Percentiles rank a stretch among this genome's conserved stretches.
phyloP scores from a whole-genome alignment of 2,888 invertebrate genomes.

The Cenopis cana region DNA sequence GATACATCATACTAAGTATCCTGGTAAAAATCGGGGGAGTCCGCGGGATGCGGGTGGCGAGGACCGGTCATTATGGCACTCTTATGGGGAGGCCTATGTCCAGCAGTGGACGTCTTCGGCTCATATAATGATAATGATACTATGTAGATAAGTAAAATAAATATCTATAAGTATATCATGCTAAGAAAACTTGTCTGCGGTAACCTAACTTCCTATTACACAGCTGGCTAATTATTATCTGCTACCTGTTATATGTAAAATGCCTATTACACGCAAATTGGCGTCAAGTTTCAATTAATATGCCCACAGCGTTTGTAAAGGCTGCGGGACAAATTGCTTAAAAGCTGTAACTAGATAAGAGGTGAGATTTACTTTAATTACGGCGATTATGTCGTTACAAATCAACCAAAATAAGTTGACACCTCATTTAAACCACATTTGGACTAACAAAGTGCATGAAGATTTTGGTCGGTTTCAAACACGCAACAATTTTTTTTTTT shows the following conservation, averaged over 20 bases:
- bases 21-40: too few relatives aligned
- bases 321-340: slow-evolving; percentile 56
- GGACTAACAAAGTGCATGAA: neutral
- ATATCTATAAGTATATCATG: neutral
- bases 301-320: slow-evolving; percentile 44
- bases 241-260: slow-evolving; percentile 43
- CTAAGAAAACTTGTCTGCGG: neutral
- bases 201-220: slow-evolving; percentile 12
- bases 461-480: neutral
- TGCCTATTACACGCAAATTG: slow-evolving; percentile 36
- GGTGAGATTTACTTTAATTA: slow-evolving; percentile 60
- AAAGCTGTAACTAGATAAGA: slow-evolving; percentile 57
- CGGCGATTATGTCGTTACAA: slow-evolving; percentile 54
- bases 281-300: slow-evolving; percentile 43
- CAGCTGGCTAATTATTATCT: slow-evolving; percentile 10
- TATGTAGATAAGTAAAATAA: too few relatives aligned
- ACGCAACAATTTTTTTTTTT: neutral
- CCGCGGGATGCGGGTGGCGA: too few relatives aligned
- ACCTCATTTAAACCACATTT: slow-evolving; percentile 14
- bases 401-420: slow-evolving; percentile 30
- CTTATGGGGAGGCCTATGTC: too few relatives aligned
- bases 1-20: neutral
- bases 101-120: too few relatives aligned
- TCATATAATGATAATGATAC: too few relatives aligned
- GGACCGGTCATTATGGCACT: too few relatives aligned